These are phyloP conservation scores for Scylla paramamosain DNA, from an alignment of 1,140 invertebrate species.

Conservation along the genomic window DNA sequence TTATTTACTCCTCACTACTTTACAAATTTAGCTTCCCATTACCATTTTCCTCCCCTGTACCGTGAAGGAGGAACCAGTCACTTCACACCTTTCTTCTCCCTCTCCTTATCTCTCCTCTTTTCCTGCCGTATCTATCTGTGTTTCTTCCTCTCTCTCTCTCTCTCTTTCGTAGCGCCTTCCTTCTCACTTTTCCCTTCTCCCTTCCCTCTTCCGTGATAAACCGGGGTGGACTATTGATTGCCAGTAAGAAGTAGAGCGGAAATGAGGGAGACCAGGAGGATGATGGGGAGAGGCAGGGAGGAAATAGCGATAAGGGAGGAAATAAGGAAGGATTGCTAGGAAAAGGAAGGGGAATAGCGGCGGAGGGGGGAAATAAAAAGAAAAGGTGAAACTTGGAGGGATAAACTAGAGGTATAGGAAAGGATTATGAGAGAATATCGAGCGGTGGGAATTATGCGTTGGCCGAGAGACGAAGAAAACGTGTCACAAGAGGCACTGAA, in stretches of 20 bases:
- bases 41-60: background rate
- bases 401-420: background rate
- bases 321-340: background rate
- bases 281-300: background rate
- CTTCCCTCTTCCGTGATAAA: background rate
- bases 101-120: background rate
- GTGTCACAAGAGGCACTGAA: background rate
- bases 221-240: background rate
- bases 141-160: no score
- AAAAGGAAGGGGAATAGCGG: background rate
- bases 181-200: background rate
- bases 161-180: background rate
- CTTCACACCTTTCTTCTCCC: background rate
- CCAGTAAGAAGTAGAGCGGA: background rate
- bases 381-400: background rate
- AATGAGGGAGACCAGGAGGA: background rate
- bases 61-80: background rate
- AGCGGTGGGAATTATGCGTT: background rate
- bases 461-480: background rate
- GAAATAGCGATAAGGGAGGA: background rate
- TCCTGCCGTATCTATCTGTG: no score
- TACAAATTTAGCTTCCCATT: background rate
- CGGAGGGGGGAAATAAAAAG: background rate
- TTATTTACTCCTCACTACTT: background rate
- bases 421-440: background rate